Evolutionary conservation across 1,140 invertebrate genomes (phyloP).

Genomic region (Grapholita molesta): DNA sequence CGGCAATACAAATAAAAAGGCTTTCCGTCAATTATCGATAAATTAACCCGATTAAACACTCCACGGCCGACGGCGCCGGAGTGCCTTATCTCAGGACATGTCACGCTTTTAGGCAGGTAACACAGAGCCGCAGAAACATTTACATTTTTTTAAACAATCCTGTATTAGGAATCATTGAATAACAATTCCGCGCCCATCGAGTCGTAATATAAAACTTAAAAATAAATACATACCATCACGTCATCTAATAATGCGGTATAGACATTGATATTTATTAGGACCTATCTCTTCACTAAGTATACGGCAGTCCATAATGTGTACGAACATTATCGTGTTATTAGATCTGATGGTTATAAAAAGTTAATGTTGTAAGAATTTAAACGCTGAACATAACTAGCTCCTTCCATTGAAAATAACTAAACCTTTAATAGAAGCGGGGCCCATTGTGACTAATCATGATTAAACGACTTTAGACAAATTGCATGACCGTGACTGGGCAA

Average conservation of each 20-base stretch:
- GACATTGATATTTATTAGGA: slow-evolving; percentile 13
- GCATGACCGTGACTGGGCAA: slow-evolving; percentile 74
- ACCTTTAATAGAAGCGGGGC: slow-evolving; percentile 67
- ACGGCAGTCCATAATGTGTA: slow-evolving; percentile 19
- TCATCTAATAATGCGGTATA: not conserved
- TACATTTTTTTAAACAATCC: slow-evolving; percentile 63
- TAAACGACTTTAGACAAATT: slow-evolving; percentile 77
- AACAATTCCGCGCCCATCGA: too few species aligned
- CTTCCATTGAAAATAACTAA: slow-evolving; percentile 58
- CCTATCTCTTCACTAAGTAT: slow-evolving; percentile 2
- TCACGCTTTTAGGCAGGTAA: slow-evolving; percentile 75
- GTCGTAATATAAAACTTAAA: not conserved
- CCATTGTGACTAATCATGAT: slow-evolving; percentile 77
- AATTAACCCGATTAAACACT: slow-evolving; percentile 77
- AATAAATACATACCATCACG: not conserved
- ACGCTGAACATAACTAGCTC: slow-evolving; percentile 44
- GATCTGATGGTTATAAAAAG: slow-evolving; percentile 10
- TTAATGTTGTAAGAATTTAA: slow-evolving; percentile 10
- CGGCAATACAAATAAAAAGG: slow-evolving; percentile 77
- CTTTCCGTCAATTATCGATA: slow-evolving; percentile 78
- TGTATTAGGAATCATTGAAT: too few species aligned
- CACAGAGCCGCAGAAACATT: slow-evolving; percentile 55
- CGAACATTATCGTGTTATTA: slow-evolving; percentile 16
- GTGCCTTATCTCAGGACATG: slow-evolving; percentile 70
- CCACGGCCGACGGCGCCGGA: slow-evolving; percentile 70